phyloP scores from a whole-genome alignment of 2,888 invertebrate species.

The Agonopterix heracliana region DNA sequence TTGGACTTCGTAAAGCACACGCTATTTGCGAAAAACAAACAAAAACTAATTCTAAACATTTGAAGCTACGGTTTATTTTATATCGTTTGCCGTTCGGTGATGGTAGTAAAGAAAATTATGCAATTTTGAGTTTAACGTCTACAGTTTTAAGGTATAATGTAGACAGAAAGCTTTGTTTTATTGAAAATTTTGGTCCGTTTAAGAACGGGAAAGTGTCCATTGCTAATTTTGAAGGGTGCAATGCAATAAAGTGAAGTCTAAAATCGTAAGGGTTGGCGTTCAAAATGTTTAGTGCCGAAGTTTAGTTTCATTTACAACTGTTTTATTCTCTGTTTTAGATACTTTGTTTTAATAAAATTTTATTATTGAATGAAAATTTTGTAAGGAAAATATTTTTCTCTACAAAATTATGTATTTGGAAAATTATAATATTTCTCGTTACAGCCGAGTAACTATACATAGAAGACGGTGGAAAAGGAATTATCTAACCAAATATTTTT shows the following conservation, averaged over 20 bases:
- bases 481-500: too few relatives aligned
- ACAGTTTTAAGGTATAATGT: not conserved
- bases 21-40: constrained; percentile 3
- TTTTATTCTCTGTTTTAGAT: constrained; percentile 9
- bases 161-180: not conserved
- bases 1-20: constrained; percentile 34
- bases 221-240: constrained; percentile 51
- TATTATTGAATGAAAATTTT: not conserved
- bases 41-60: constrained; percentile 13
- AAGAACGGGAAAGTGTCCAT: constrained; percentile 54
- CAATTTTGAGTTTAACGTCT: not conserved
- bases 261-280: constrained; percentile 25
- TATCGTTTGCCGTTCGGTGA: not conserved
- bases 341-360: constrained; percentile 10
- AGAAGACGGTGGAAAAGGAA: too few relatives aligned
- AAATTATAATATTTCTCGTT: too few relatives aligned
- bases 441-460: too few relatives aligned
- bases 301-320: constrained; percentile 18
- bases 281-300: constrained; percentile 23
- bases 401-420: too few relatives aligned
- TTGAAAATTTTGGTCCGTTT: constrained; percentile 38
- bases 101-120: not conserved
- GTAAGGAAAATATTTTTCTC: too few relatives aligned
- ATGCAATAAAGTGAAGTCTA: constrained; percentile 32
- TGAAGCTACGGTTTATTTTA: constrained; percentile 5